Evolutionary conservation across 2,888 invertebrate species (phyloP).

Genomic region (Hyppa rectilinea): DNA sequence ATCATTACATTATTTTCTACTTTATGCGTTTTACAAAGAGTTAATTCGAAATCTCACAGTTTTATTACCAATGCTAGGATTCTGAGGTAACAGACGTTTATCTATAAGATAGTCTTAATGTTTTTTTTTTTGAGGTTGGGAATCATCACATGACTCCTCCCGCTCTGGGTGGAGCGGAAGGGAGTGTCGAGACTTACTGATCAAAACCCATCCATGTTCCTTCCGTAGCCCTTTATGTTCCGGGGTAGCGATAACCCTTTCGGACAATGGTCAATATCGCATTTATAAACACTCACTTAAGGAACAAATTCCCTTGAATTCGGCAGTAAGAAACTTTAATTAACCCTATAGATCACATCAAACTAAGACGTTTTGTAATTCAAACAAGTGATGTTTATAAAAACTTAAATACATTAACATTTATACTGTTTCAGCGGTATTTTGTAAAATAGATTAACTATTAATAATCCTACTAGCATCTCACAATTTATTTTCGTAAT

Average conservation of each 20-base stretch:
- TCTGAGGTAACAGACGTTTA: not conserved
- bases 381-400: conserved; percentile 21
- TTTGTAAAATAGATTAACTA: not conserved
- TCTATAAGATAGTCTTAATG: not conserved
- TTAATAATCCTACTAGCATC: conserved; percentile 14
- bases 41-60: conserved; percentile 33
- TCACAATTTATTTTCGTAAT: conserved; percentile 19
- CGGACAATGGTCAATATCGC: no score
- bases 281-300: not conserved
- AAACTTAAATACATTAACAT: conserved; percentile 16
- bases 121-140: no score
- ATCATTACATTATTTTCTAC: conserved; percentile 52
- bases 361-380: not conserved
- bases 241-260: no score
- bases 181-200: no score
- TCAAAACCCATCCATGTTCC: no score
- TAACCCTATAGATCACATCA: not conserved
- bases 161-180: no score
- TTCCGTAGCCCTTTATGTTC: no score
- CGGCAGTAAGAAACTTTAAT: conserved; percentile 1
- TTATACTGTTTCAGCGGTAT: conserved; percentile 1
- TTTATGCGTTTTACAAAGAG: conserved; percentile 47
- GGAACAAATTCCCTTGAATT: not conserved
- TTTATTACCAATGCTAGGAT: not conserved
- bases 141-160: no score